Conservation (phyloP, 2,888 invertebrate genomes). For the Eueremaeus valkanovi region DNA sequence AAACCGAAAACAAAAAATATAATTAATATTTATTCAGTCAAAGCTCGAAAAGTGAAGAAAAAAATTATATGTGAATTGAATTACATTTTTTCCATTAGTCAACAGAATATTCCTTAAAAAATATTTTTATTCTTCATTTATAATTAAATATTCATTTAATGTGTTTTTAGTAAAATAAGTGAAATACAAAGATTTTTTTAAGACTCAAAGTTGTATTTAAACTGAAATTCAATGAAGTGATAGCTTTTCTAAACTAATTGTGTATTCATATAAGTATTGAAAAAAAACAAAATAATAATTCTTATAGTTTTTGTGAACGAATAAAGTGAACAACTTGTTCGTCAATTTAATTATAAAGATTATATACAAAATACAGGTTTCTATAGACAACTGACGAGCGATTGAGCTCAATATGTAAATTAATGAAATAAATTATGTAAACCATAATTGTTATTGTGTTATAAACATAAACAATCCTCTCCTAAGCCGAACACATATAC, state of each 20-base stretch:
- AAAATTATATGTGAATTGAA: too few relatives aligned
- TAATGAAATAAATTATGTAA: background rate
- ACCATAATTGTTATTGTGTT: background rate
- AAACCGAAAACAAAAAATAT: too few relatives aligned
- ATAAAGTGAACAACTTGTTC: background rate
- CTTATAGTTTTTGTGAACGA: background rate
- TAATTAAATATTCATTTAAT: background rate
- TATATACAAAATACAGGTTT: slow-evolving; percentile 6
- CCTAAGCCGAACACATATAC: background rate
- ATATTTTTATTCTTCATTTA: background rate
- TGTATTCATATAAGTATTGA: too few relatives aligned
- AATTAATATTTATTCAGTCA: too few relatives aligned
- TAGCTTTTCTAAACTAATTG: slow-evolving; percentile 7
- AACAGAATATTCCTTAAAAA: too few relatives aligned
- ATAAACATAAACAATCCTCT: background rate
- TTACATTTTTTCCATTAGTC: too few relatives aligned
- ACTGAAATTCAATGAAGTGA: slow-evolving; percentile 1
- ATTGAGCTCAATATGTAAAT: background rate
- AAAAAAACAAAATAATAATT: background rate
- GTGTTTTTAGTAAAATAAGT: background rate
- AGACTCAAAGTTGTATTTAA: background rate
- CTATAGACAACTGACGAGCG: slow-evolving; percentile 21
- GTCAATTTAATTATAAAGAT: background rate
- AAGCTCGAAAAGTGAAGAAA: too few relatives aligned
- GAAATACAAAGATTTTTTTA: background rate